phyloP scores from a whole-genome alignment of 2,888 invertebrate genomes.

The Tachina lurida region DNA sequence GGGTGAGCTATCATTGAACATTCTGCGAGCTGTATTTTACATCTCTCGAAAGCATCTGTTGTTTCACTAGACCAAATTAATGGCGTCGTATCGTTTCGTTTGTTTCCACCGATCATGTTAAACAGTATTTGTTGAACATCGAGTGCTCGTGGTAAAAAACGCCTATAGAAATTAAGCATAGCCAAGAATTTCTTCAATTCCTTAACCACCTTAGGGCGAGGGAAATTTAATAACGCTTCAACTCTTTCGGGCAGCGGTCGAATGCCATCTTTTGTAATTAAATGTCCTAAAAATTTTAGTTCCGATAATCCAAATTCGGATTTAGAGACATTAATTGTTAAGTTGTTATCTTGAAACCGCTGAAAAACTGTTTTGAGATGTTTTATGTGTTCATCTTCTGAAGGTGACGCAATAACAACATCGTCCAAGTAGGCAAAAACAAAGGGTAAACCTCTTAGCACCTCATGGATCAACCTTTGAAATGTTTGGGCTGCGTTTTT shows the following conservation, averaged over 20 bases:
- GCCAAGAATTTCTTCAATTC: too few species aligned
- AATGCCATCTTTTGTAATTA: constrained; percentile 40
- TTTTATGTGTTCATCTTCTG: constrained; percentile 33
- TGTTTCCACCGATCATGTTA: too few species aligned
- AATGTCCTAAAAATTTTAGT: constrained; percentile 36
- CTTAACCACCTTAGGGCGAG: constrained; percentile 27
- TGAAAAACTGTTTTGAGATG: constrained; percentile 33
- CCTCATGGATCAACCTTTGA: constrained; percentile 27
- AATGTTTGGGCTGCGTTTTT: constrained; percentile 52
- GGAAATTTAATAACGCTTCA: constrained; percentile 22
- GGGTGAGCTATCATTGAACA: too few species aligned
- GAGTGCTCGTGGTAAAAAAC: too few species aligned
- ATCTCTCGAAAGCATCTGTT: too few species aligned
- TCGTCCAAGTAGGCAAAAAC: constrained; percentile 33
- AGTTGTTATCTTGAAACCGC: constrained; percentile 15
- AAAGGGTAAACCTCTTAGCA: constrained; percentile 11
- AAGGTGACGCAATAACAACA: constrained; percentile 52
- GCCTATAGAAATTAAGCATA: too few species aligned
- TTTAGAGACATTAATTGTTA: constrained; percentile 26
- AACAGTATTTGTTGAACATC: too few species aligned
- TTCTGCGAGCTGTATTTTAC: too few species aligned
- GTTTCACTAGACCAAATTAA: too few species aligned
- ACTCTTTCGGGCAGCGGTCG: constrained; percentile 36
- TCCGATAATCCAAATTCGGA: constrained; percentile 11
- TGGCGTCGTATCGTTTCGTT: too few species aligned